Percentiles rank a stretch among this genome's conserved stretches.
Conservation (phyloP, 2,797 vertebrate genomes). For the Spondyliosoma cantharus region DNA sequence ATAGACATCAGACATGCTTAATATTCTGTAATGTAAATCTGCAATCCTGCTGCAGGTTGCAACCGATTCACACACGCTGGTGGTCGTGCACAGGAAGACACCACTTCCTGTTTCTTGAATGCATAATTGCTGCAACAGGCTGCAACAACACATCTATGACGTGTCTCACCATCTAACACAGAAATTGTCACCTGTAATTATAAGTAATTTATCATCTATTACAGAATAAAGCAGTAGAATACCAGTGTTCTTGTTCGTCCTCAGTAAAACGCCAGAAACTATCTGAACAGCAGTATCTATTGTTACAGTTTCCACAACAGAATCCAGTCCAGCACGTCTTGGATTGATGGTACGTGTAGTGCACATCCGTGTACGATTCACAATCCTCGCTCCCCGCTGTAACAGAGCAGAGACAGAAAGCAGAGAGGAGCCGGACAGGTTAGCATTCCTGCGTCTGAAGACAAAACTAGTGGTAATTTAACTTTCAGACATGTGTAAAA, state of each 20-base stretch:
- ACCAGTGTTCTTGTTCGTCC: slow-evolving; percentile 56
- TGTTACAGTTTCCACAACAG: slow-evolving; percentile 73
- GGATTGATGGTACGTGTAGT: rapidly evolving
- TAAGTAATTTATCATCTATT: neutral
- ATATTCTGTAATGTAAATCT: neutral
- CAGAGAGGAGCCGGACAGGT: neutral
- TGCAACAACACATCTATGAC: neutral
- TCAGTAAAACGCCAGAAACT: rapidly evolving
- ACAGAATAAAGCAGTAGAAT: slow-evolving; percentile 11
- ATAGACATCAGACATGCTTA: neutral
- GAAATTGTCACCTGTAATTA: neutral
- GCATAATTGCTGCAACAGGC: neutral
- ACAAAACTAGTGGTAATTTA: neutral
- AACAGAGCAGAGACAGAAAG: slow-evolving; percentile 44
- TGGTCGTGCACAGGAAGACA: slow-evolving; percentile 48
- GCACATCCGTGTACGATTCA: neutral
- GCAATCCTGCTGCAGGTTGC: neutral
- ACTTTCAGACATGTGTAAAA: neutral
- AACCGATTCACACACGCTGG: neutral
- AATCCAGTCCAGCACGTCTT: rapidly evolving
- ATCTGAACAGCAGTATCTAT: slow-evolving; percentile 64
- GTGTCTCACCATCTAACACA: neutral
- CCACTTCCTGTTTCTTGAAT: slow-evolving; percentile 46
- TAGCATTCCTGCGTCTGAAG: neutral
- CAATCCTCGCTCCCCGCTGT: slow-evolving; percentile 47